These are phyloP conservation scores for Butorides virescens DNA, from an alignment of 2,113 vertebrate genomes.

Conservation along the genomic window DNA sequence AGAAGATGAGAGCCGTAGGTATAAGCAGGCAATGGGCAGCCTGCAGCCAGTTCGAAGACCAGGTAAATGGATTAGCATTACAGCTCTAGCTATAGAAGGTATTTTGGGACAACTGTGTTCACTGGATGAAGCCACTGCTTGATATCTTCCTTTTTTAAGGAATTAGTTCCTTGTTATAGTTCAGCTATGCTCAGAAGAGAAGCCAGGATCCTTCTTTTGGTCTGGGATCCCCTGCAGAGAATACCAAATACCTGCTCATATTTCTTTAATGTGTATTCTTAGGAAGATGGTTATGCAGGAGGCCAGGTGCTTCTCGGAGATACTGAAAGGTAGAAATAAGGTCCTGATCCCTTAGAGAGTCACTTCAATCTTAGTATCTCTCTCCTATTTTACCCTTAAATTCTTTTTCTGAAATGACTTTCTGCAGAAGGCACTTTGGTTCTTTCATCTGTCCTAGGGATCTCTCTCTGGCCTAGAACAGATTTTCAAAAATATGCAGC, in stretches of 20 bases:
- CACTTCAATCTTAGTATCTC: background rate
- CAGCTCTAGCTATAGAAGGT: background rate
- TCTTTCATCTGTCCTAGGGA: background rate
- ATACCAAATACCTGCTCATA: background rate
- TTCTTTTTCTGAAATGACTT: background rate
- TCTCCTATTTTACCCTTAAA: background rate
- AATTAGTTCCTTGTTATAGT: background rate
- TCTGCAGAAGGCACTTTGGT: background rate
- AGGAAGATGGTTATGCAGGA: background rate
- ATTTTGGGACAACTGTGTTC: background rate
- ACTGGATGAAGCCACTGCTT: background rate
- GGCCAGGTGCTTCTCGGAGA: background rate
- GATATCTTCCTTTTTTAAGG: background rate
- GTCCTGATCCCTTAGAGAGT: background rate
- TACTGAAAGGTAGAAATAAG: background rate
- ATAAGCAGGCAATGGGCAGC: conserved; percentile 90
- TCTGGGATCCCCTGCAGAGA: background rate
- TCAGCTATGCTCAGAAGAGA: background rate
- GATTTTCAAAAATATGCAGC: background rate
- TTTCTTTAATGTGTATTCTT: background rate
- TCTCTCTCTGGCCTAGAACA: background rate
- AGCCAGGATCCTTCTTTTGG: background rate
- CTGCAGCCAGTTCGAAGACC: conserved; percentile 83
- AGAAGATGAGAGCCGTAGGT: conserved; percentile 94
- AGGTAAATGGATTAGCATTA: conserved; percentile 68